A percentile compares a stretch with the other conserved stretches of the same genome.
phyloP scores from a whole-genome alignment of 2,888 invertebrate species.

The Myopa tessellatipennis region DNA sequence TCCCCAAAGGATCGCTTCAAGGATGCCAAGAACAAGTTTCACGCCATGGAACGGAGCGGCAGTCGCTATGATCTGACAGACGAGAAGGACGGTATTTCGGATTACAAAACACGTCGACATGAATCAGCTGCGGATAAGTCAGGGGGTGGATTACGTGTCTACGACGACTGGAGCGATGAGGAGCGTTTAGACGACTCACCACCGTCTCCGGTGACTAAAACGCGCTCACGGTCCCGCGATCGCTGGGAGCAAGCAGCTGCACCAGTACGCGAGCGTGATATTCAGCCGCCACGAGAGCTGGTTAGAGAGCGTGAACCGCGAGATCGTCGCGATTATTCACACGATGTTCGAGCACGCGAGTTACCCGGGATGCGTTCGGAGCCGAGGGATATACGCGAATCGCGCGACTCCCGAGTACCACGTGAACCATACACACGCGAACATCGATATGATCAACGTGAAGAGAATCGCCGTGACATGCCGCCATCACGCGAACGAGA shows the following conservation, averaged over 20 bases:
- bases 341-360: slow-evolving; percentile 36
- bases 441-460: slow-evolving; percentile 38
- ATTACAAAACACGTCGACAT: slow-evolving; percentile 53
- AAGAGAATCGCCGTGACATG: neutral
- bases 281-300: slow-evolving; percentile 16
- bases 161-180: slow-evolving; percentile 66
- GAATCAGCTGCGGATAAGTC: slow-evolving; percentile 56
- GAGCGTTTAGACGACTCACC: slow-evolving; percentile 56
- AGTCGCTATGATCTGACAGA: slow-evolving; percentile 70
- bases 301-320: slow-evolving; percentile 22
- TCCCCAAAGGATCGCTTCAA: slow-evolving; percentile 84
- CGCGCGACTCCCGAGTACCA: slow-evolving; percentile 37
- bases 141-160: slow-evolving; percentile 43
- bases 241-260: slow-evolving; percentile 45
- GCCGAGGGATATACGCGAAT: slow-evolving; percentile 24
- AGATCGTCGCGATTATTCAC: slow-evolving; percentile 39
- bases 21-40: slow-evolving; percentile 88
- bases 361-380: slow-evolving; percentile 30
- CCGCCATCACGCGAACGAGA: slow-evolving; percentile 39
- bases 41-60: slow-evolving; percentile 75
- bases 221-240: slow-evolving; percentile 52
- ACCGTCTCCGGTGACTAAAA: slow-evolving; percentile 45
- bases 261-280: slow-evolving; percentile 24
- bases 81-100: slow-evolving; percentile 49
- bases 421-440: slow-evolving; percentile 41